Conservation (phyloP, 2,888 invertebrate genomes). For the Cordilura impudica region DNA sequence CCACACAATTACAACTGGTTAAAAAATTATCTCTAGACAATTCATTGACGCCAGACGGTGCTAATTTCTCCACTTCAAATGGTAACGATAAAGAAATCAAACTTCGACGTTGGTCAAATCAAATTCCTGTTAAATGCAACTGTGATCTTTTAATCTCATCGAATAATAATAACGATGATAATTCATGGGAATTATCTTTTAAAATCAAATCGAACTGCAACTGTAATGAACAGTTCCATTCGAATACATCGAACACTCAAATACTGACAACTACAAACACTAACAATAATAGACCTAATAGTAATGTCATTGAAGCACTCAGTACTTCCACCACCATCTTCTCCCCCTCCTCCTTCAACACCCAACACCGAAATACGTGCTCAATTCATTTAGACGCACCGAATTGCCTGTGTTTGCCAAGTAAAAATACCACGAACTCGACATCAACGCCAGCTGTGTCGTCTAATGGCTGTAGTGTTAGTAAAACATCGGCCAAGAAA, state of each 20-base stretch:
- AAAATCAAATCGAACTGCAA: conserved; percentile 41
- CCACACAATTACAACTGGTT: conserved; percentile 62
- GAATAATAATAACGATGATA: conserved; percentile 26
- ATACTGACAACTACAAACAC: not conserved
- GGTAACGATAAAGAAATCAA: conserved; percentile 35
- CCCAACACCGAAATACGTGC: conserved; percentile 48
- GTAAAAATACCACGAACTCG: conserved; percentile 41
- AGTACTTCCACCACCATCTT: conserved; percentile 1
- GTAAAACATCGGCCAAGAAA: conserved; percentile 69
- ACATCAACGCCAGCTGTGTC: conserved; percentile 28
- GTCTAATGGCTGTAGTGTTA: conserved; percentile 36
- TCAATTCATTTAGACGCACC: conserved; percentile 46
- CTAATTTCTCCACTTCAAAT: not conserved
- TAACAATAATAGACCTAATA: conserved; percentile 12
- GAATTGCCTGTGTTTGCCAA: conserved; percentile 63
- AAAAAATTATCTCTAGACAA: conserved; percentile 74
- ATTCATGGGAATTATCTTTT: conserved; percentile 32
- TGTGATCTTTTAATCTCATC: conserved; percentile 57
- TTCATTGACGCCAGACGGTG: conserved; percentile 38
- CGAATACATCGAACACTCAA: too few relatives aligned
- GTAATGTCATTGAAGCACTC: conserved; percentile 42
- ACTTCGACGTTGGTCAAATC: conserved; percentile 73
- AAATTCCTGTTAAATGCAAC: conserved; percentile 69
- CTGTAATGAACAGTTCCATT: conserved; percentile 18
- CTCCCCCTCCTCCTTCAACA: conserved; percentile 30